These are phyloP conservation scores for Spisula subtruncata DNA, from an alignment of 2,888 invertebrate species.

Conservation along the genomic window DNA sequence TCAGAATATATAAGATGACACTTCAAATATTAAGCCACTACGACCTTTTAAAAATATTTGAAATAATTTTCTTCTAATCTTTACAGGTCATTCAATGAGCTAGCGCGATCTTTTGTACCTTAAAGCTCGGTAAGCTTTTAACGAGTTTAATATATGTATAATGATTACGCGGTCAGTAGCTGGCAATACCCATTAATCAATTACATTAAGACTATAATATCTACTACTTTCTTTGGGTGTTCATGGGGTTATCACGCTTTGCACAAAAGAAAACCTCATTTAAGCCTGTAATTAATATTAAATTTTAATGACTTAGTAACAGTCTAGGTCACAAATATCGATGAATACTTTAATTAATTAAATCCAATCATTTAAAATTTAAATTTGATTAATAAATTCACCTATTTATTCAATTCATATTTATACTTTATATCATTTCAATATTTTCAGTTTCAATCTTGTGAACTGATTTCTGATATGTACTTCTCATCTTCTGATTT, in stretches of 20 bases:
- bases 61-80: constrained; percentile 12
- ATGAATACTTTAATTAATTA: background rate
- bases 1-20: background rate
- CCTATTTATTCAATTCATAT: no score
- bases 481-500: background rate
- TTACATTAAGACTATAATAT: background rate
- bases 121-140: constrained; percentile 36
- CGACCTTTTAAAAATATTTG: constrained; percentile 15
- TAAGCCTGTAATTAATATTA: constrained; percentile 16
- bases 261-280: background rate
- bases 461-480: background rate
- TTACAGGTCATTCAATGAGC: constrained; percentile 28
- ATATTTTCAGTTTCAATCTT: background rate
- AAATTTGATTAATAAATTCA: no score
- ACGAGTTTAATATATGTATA: constrained; percentile 27
- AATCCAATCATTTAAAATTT: background rate
- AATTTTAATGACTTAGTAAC: background rate
- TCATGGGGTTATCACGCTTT: background rate
- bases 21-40: background rate
- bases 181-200: constrained; percentile 25
- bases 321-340: background rate
- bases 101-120: constrained; percentile 32
- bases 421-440: background rate
- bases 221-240: background rate
- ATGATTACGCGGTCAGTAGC: constrained; percentile 20